Percentiles rank a stretch among this genome's conserved stretches.
These are phyloP conservation scores for Lasioglossum figueresi DNA, from an alignment of 2,888 invertebrate species.

Conservation along the genomic window DNA sequence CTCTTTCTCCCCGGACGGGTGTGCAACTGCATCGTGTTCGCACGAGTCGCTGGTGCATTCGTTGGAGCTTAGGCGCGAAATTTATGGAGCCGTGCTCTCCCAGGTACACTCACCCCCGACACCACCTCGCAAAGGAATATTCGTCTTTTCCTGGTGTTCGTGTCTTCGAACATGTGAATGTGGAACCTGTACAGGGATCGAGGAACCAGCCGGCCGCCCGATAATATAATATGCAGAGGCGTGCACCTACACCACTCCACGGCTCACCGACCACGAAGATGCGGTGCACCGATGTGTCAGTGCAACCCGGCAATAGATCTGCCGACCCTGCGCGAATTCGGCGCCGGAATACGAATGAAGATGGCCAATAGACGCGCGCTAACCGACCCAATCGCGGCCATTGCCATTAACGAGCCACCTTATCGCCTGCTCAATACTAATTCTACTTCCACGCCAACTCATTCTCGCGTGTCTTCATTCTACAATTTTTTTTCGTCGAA, in stretches of 20 bases:
- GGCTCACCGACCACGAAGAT: constrained; percentile 49
- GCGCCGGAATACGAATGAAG: constrained; percentile 69
- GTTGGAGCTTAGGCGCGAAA: constrained; percentile 62
- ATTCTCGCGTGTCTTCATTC: background rate
- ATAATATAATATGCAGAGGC: constrained; percentile 66
- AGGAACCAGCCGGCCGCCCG: constrained; percentile 34
- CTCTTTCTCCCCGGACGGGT: background rate
- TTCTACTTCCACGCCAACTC: background rate
- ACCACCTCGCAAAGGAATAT: constrained; percentile 34
- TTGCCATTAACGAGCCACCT: constrained; percentile 4
- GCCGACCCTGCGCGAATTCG: constrained; percentile 52
- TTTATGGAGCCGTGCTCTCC: constrained; percentile 59
- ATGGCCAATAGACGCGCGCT: constrained; percentile 32
- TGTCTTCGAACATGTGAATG: background rate
- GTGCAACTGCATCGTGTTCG: constrained; percentile 55
- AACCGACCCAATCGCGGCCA: constrained; percentile 30
- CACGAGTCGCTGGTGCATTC: constrained; percentile 54
- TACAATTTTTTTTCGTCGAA: background rate
- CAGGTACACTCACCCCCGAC: constrained; percentile 19
- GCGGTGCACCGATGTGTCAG: constrained; percentile 61
- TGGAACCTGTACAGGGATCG: background rate
- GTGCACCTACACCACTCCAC: constrained; percentile 37
- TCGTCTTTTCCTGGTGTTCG: constrained; percentile 33
- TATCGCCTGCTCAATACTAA: background rate
- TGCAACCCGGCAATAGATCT: constrained; percentile 62